phyloP scores from a whole-genome alignment of 2,888 invertebrate species.

The Patella caerulea region DNA sequence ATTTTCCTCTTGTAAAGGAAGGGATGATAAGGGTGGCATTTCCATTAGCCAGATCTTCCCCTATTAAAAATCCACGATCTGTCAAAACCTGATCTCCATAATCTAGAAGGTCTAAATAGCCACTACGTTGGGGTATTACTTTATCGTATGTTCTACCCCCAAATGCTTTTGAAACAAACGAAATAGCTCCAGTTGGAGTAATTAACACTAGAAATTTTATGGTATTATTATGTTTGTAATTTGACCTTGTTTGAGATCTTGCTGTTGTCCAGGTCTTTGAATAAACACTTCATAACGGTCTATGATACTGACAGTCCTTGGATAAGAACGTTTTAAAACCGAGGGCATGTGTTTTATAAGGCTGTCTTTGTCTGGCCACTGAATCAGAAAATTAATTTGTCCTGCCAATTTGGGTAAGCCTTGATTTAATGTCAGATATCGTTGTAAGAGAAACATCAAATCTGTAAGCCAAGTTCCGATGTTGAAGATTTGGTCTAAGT shows the following conservation, averaged over 20 bases:
- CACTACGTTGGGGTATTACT: slow-evolving; percentile 24
- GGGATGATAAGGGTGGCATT: slow-evolving; percentile 20
- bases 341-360: too few relatives aligned
- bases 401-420: too few relatives aligned
- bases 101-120: slow-evolving; percentile 27
- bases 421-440: background rate
- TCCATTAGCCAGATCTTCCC: slow-evolving; percentile 12
- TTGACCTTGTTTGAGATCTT: too few relatives aligned
- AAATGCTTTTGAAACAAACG: slow-evolving; percentile 26
- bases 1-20: slow-evolving; percentile 29
- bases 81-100: slow-evolving; percentile 29
- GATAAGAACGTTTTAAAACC: too few relatives aligned
- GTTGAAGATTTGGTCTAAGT: too few relatives aligned
- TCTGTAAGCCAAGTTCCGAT: too few relatives aligned
- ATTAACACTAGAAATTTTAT: slow-evolving; percentile 30
- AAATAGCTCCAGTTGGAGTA: slow-evolving; percentile 29
- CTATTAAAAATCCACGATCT: slow-evolving; percentile 31
- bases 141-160: slow-evolving; percentile 31
- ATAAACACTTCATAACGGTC: too few relatives aligned
- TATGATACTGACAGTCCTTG: too few relatives aligned
- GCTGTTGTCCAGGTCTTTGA: too few relatives aligned
- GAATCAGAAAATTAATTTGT: too few relatives aligned
- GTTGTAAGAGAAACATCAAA: too few relatives aligned
- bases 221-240: background rate
- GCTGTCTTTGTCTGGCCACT: too few relatives aligned